phyloP scores from a whole-genome alignment of 2,797 vertebrate species.

The Peromyscus eremicus region DNA sequence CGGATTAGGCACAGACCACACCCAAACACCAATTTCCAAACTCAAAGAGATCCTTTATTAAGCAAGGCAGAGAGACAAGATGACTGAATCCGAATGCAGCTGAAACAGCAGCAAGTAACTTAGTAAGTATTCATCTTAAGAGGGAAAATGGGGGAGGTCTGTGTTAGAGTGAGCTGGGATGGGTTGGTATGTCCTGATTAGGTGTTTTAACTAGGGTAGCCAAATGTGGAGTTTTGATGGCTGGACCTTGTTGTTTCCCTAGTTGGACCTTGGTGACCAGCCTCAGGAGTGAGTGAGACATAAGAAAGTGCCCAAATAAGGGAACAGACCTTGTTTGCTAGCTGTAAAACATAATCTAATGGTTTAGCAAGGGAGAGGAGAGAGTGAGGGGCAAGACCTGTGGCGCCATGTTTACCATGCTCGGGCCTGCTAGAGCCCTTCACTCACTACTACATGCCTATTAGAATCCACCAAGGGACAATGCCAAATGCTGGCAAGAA shows the following conservation, averaged over 20 bases:
- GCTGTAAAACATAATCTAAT: background rate
- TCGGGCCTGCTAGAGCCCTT: background rate
- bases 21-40: background rate
- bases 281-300: background rate
- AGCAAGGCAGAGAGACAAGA: too few species aligned
- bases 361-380: background rate
- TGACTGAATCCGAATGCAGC: too few species aligned
- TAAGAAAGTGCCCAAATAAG: background rate
- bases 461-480: slow-evolving; percentile 2
- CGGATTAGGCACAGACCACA: background rate
- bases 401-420: background rate
- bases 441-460: background rate
- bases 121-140: background rate
- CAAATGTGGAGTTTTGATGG: background rate
- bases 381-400: background rate
- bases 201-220: background rate
- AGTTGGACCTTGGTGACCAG: background rate
- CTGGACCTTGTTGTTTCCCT: background rate
- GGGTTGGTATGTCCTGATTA: background rate
- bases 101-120: too few species aligned
- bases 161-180: background rate
- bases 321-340: background rate
- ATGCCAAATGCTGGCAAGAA: background rate
- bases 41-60: background rate
- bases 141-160: background rate